These are phyloP conservation scores for Bucorvus abyssinicus DNA, from an alignment of 2,797 vertebrate species.

Conservation along the genomic window DNA sequence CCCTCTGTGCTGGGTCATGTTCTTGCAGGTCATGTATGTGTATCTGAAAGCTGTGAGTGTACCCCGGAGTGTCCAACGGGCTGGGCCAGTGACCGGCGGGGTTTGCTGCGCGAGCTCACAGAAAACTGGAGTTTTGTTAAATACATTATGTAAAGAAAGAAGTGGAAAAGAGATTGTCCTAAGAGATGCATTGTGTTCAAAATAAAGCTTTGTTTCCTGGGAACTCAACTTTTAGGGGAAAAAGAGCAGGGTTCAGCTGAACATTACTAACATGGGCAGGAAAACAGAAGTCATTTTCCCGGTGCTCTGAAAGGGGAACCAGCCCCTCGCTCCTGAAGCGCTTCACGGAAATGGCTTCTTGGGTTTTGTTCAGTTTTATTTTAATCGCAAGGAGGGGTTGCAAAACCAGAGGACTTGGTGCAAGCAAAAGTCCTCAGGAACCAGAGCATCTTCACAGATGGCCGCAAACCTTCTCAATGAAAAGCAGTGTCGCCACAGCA, in stretches of 20 bases:
- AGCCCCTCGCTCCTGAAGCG: background rate
- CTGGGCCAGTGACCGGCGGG: background rate
- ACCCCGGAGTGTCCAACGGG: background rate
- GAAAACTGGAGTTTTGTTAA: background rate
- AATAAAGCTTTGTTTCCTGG: background rate
- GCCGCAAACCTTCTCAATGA: background rate
- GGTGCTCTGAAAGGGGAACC: background rate
- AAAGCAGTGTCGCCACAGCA: background rate
- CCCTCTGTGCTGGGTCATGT: background rate
- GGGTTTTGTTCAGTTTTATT: background rate
- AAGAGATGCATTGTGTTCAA: background rate
- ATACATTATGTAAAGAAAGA: background rate
- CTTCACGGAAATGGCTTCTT: background rate
- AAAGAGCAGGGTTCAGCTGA: background rate
- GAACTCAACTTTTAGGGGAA: background rate
- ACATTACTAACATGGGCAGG: background rate
- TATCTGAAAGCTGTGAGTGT: background rate
- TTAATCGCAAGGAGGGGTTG: background rate
- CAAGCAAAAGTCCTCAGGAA: background rate
- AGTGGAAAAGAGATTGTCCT: background rate
- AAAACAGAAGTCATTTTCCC: background rate
- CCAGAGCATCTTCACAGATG: background rate
- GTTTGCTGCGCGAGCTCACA: background rate
- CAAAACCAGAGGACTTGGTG: background rate
- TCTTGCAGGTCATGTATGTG: background rate